Evolutionary conservation across 2,113 vertebrate species (phyloP).

Genomic region (Semicossyphus pulcher): DNA sequence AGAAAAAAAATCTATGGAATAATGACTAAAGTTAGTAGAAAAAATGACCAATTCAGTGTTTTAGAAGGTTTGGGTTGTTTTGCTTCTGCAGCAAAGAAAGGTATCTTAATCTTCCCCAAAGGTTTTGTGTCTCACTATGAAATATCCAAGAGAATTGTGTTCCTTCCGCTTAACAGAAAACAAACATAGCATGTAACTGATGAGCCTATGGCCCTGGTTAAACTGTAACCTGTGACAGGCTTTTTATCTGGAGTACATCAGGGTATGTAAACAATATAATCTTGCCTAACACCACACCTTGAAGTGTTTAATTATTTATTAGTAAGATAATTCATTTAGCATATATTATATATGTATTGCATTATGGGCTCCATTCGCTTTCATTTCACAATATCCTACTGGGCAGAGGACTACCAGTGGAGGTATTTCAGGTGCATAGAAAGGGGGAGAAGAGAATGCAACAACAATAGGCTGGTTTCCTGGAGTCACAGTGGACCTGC

Average conservation of each 20-base stretch:
- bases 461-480: conserved; percentile 45
- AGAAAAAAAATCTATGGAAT: too few relatives aligned
- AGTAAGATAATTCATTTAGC: neutral
- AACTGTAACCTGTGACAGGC: neutral
- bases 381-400: neutral
- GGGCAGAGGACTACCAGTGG: neutral
- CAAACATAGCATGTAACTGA: neutral
- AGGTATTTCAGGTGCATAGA: neutral
- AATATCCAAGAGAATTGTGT: neutral
- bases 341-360: neutral
- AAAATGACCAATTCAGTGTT: too few relatives aligned
- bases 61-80: too few relatives aligned
- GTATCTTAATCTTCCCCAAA: neutral
- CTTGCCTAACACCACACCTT: neutral
- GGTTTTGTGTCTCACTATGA: neutral
- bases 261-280: neutral
- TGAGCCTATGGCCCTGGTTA: neutral
- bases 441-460: neutral
- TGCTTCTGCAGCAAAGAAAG: neutral
- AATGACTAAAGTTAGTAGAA: too few relatives aligned
- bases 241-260: neutral
- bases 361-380: too few relatives aligned
- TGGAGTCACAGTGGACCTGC: conserved; percentile 5
- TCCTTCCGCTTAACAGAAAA: neutral
- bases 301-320: neutral